Percentiles rank a stretch among this genome's conserved stretches.
phyloP scores from a whole-genome alignment of 2,888 invertebrate species.

The Sclerodermus sp. region DNA sequence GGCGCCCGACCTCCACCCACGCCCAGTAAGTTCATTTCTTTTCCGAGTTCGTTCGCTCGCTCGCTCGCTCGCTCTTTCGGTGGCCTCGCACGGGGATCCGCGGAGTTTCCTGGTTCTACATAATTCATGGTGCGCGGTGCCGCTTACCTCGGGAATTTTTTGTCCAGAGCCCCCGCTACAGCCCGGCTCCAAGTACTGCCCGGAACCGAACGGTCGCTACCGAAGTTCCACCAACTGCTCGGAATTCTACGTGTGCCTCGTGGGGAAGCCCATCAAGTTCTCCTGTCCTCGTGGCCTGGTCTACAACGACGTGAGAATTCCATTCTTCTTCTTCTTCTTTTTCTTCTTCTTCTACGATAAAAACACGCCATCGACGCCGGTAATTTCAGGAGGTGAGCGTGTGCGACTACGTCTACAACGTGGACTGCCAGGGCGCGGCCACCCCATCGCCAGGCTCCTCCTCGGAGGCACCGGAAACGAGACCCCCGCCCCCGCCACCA shows the following conservation, averaged over 20 bases:
- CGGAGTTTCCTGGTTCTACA: too few relatives aligned
- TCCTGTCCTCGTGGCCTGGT: conserved; percentile 66
- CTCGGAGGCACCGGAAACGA: too few relatives aligned
- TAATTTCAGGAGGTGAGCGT: conserved; percentile 64
- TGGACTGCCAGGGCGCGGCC: conserved; percentile 61
- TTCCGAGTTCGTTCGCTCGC: too few relatives aligned
- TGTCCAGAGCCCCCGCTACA: conserved; percentile 43
- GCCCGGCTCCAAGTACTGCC: conserved; percentile 57
- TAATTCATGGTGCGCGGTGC: not conserved
- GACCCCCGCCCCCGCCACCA: too few relatives aligned
- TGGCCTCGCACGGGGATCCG: too few relatives aligned
- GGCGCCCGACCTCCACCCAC: conserved; percentile 57
- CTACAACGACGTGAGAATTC: conserved; percentile 63
- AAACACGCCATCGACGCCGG: not conserved
- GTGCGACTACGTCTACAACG: conserved; percentile 67
- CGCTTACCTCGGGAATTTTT: not conserved
- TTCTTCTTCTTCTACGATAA: not conserved
- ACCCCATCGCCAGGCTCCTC: conserved; percentile 24
- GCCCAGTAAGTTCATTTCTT: conserved; percentile 51
- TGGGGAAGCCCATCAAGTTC: conserved; percentile 64
- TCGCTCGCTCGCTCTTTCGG: too few relatives aligned
- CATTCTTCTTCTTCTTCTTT: not conserved
- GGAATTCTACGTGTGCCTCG: conserved; percentile 69
- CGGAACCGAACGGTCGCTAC: conserved; percentile 65
- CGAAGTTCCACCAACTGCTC: conserved; percentile 66